Conservation (phyloP, 2,113 vertebrate species). For the Labeo catla region DNA sequence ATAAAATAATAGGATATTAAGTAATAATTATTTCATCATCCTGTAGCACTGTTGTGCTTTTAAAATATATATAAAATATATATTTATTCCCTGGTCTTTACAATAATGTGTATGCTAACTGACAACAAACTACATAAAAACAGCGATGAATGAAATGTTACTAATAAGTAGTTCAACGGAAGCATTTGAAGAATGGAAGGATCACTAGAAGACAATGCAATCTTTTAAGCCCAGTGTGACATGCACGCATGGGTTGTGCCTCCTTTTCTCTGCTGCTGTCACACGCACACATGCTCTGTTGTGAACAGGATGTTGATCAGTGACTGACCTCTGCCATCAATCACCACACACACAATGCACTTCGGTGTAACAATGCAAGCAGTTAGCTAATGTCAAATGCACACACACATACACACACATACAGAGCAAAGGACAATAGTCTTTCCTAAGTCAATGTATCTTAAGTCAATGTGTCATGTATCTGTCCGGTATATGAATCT, state of each 20-base stretch:
- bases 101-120: not conserved
- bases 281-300: constrained; percentile 6
- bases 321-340: constrained; percentile 63
- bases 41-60: not conserved
- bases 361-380: constrained; percentile 58
- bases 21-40: not conserved
- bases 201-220: constrained; percentile 34
- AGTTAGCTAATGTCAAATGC: constrained; percentile 55
- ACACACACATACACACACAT: constrained; percentile 7
- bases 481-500: not conserved
- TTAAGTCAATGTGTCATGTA: not conserved
- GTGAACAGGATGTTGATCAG: constrained; percentile 63
- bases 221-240: not conserved
- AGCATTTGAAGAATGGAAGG: constrained; percentile 30
- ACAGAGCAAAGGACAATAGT: not conserved
- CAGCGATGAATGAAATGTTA: not conserved
- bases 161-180: not conserved
- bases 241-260: not conserved
- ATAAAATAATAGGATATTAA: not conserved
- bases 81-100: not conserved
- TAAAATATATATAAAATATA: not conserved
- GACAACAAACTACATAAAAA: constrained; percentile 3
- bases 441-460: not conserved
- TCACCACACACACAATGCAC: constrained; percentile 65
- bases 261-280: not conserved